Evolutionary conservation across 2,113 vertebrate species (phyloP).

Genomic region (Muntiacus muntjak): DNA sequence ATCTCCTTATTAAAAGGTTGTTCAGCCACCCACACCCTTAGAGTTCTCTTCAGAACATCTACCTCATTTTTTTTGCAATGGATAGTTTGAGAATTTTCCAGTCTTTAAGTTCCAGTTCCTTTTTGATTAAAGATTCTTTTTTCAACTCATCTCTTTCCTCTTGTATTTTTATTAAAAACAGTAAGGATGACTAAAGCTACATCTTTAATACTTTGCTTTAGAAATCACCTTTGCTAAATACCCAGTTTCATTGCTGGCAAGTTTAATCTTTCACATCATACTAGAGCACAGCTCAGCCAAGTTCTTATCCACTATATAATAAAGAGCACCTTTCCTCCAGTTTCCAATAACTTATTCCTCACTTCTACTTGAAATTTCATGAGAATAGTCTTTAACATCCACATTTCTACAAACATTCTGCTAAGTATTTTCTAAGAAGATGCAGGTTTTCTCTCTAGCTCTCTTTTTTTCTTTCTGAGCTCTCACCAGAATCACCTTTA

Average conservation of each 20-base stretch:
- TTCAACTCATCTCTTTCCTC: neutral
- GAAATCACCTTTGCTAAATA: neutral
- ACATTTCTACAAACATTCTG: neutral
- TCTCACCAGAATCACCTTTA: neutral
- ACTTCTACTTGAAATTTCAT: neutral
- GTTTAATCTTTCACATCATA: neutral
- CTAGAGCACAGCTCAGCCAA: neutral
- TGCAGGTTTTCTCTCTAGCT: neutral
- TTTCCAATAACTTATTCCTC: neutral
- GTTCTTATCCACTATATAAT: neutral
- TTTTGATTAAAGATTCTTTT: neutral
- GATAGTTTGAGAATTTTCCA: neutral
- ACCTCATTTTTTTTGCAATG: neutral
- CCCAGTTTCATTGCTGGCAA: neutral
- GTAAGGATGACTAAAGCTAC: neutral
- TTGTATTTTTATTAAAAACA: neutral
- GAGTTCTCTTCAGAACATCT: neutral
- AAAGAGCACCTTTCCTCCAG: neutral
- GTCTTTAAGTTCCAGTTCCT: neutral
- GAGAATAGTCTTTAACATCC: neutral
- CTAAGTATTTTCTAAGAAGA: neutral
- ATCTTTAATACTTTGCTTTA: neutral
- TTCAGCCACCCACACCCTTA: neutral
- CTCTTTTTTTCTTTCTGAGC: neutral
- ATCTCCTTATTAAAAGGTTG: neutral